Conservation (phyloP, 64 coral and sea anemone species). For the Pocillopora verrucosa region DNA sequence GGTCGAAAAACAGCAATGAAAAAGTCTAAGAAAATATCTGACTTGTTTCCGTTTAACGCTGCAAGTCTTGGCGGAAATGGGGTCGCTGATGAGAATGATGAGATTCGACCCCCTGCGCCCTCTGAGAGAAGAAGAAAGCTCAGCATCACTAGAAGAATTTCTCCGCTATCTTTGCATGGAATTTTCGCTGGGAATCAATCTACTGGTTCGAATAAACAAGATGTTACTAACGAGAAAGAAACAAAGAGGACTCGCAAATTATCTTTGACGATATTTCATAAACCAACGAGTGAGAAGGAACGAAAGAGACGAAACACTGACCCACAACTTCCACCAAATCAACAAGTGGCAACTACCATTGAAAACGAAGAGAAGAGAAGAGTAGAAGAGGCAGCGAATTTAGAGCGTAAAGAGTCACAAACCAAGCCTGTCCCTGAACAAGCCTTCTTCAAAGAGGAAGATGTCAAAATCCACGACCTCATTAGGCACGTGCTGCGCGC, state of each 20-base stretch:
- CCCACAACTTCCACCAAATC: conserved; percentile 45
- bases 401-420: not conserved
- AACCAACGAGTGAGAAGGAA: conserved; percentile 56
- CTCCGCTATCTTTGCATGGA: conserved; percentile 41
- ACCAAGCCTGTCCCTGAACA: conserved; percentile 40
- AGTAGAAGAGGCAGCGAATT: not conserved
- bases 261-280: conserved; percentile 64
- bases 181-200: conserved; percentile 26
- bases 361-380: conserved; percentile 54
- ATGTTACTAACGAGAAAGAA: conserved; percentile 47
- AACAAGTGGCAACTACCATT: conserved; percentile 44
- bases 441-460: conserved; percentile 84
- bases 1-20: conserved; percentile 42
- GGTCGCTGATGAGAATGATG: conserved; percentile 27
- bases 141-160: conserved; percentile 47
- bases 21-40: conserved; percentile 73
- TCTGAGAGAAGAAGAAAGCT: conserved; percentile 20
- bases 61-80: conserved; percentile 16
- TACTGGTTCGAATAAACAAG: conserved; percentile 43
- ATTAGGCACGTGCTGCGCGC: conserved; percentile 76
- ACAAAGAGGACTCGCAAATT: conserved; percentile 56
- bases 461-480: conserved; percentile 83
- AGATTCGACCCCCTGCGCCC: not conserved
- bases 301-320: conserved; percentile 63
- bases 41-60: conserved; percentile 72